Conservation (phyloP, 2,888 invertebrate species). For the Agrotis segetum region DNA sequence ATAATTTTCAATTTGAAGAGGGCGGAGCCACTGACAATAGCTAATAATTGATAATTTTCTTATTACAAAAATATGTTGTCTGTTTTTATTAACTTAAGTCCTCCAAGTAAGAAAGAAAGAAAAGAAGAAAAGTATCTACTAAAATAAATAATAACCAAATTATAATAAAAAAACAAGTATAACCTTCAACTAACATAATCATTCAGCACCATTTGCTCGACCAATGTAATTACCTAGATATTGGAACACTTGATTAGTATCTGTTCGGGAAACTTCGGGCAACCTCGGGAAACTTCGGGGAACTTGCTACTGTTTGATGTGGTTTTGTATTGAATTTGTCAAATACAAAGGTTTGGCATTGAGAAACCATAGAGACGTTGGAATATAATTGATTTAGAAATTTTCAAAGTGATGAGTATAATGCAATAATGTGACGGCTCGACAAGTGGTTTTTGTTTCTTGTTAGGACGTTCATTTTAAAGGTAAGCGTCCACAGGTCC, state of each 20-base stretch:
- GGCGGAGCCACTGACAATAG: no score
- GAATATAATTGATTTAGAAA: neutral
- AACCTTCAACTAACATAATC: slow-evolving; percentile 19
- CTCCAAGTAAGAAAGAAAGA: no score
- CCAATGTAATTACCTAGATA: slow-evolving; percentile 52
- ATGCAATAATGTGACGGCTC: neutral
- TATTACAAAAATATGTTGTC: no score
- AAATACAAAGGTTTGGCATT: slow-evolving; percentile 19
- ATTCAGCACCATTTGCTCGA: slow-evolving; percentile 21
- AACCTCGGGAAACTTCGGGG: slow-evolving; percentile 24
- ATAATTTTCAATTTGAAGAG: no score
- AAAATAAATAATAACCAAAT: no score
- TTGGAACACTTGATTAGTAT: slow-evolving; percentile 56
- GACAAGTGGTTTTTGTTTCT: neutral
- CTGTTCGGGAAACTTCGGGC: slow-evolving; percentile 33
- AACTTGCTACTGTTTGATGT: slow-evolving; percentile 53
- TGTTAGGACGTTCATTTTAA: no score
- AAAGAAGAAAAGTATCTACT: no score
- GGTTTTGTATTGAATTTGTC: slow-evolving; percentile 47
- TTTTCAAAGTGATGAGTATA: neutral
- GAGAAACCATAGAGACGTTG: neutral
- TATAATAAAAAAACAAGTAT: no score
- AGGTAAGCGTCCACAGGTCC: no score
- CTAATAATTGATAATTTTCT: no score
- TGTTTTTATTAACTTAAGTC: no score